These are phyloP conservation scores for Xanthostigma xanthostigma DNA, from an alignment of 2,888 invertebrate genomes.

Conservation along the genomic window DNA sequence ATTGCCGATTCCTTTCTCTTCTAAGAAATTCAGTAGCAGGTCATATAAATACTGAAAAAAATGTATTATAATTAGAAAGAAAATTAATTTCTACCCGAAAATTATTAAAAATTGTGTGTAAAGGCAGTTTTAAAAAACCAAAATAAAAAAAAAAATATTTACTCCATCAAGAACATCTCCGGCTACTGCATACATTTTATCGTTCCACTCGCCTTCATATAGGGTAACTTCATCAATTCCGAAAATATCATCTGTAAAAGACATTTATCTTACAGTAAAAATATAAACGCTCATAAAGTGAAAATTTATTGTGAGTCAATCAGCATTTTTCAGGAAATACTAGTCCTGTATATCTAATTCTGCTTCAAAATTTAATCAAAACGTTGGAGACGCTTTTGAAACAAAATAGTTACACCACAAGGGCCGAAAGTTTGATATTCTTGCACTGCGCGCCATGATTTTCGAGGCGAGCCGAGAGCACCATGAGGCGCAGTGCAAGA, in stretches of 20 bases:
- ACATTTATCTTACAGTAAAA: too few relatives aligned
- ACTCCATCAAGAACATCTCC: conserved; percentile 94
- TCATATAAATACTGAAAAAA: conserved; percentile 77
- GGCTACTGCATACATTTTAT: conserved; percentile 77
- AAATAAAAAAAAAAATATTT: conserved; percentile 24
- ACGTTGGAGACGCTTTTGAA: too few relatives aligned
- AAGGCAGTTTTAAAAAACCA: conserved; percentile 1
- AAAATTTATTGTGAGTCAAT: too few relatives aligned
- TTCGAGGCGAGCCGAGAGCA: too few relatives aligned
- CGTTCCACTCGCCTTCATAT: conserved; percentile 74
- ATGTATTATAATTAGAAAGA: conserved; percentile 3
- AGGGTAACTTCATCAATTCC: conserved; percentile 88
- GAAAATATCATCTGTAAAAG: conserved; percentile 65
- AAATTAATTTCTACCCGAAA: conserved; percentile 1
- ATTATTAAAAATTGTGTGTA: background rate
- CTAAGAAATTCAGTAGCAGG: conserved; percentile 83
- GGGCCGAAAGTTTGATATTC: too few relatives aligned
- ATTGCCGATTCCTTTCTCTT: conserved; percentile 89
- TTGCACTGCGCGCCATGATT: too few relatives aligned
- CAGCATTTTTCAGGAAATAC: too few relatives aligned
- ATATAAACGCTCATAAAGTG: background rate
- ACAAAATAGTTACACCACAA: too few relatives aligned
- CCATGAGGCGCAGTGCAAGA: too few relatives aligned
- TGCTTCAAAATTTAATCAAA: too few relatives aligned
- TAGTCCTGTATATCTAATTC: too few relatives aligned